These are phyloP conservation scores for Busseola fusca DNA, from an alignment of 2,888 invertebrate species.

Conservation along the genomic window DNA sequence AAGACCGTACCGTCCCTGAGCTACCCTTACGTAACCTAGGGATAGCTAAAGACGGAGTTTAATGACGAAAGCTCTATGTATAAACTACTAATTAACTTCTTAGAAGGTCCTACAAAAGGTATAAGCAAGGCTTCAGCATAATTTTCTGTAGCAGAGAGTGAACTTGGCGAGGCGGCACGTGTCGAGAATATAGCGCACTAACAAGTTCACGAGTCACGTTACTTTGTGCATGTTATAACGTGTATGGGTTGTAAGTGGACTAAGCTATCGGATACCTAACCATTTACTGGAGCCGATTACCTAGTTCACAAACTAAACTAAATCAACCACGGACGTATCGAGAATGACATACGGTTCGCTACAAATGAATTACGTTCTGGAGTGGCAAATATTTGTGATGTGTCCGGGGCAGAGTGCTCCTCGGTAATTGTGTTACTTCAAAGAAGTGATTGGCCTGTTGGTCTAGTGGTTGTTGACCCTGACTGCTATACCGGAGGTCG, in stretches of 20 bases:
- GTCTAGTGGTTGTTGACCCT: too few species aligned
- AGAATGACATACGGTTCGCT: background rate
- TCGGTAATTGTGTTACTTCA: conserved; percentile 20
- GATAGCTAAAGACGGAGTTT: background rate
- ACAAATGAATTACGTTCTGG: conserved; percentile 5
- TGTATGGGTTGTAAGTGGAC: background rate
- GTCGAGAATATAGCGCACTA: conserved; percentile 7
- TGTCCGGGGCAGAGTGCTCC: conserved; percentile 7
- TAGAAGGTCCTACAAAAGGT: background rate
- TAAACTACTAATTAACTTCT: background rate
- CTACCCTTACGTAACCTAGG: background rate
- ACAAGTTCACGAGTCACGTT: conserved; percentile 29
- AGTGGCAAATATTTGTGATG: conserved; percentile 41
- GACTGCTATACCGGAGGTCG: too few species aligned
- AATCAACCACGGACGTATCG: conserved; percentile 8
- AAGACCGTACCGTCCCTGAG: background rate
- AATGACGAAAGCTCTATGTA: background rate
- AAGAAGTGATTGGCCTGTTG: too few species aligned
- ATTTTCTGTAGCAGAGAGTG: background rate
- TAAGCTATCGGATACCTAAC: background rate
- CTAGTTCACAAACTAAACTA: too few species aligned
- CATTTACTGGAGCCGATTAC: background rate
- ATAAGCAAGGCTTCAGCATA: conserved; percentile 8
- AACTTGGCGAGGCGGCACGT: conserved; percentile 34
- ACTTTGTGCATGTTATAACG: background rate